Evolutionary conservation across 1,140 invertebrate genomes (phyloP).

Genomic region (Dendrolimus punctatus): DNA sequence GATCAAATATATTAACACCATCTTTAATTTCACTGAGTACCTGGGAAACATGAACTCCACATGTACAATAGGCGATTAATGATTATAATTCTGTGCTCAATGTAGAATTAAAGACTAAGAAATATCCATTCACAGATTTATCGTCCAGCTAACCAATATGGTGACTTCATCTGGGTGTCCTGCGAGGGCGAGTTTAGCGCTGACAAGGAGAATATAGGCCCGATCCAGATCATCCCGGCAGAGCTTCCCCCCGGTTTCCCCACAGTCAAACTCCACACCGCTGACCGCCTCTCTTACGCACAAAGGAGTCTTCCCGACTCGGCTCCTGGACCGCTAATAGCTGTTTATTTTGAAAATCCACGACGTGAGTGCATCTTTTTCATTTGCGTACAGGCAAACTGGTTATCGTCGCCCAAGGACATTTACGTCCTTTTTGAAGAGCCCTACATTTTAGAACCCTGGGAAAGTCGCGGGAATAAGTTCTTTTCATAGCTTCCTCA

Average conservation of each 20-base stretch:
- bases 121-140: slow-evolving; percentile 25
- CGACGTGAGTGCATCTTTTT: slow-evolving; percentile 75
- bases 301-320: slow-evolving; percentile 81
- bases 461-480: no score
- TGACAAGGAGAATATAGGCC: slow-evolving; percentile 91
- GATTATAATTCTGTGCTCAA: no score
- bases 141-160: slow-evolving; percentile 37
- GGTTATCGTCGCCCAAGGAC: no score
- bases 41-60: no score
- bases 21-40: no score
- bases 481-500: no score
- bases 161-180: slow-evolving; percentile 86
- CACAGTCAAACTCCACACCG: slow-evolving; percentile 76
- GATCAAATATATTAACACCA: no score
- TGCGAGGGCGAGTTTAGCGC: slow-evolving; percentile 92
- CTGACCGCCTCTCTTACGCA: slow-evolving; percentile 77
- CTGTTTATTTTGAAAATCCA: slow-evolving; percentile 87
- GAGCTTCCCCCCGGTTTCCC: slow-evolving; percentile 81
- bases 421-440: no score
- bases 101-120: no score
- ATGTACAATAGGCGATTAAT: no score
- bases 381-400: no score
- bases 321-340: slow-evolving; percentile 88
- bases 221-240: slow-evolving; percentile 84
- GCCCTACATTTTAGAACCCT: no score